Base-by-base conservation (phyloP, 2,797 vertebrate genomes). In the Capromys pilorides region DNA sequence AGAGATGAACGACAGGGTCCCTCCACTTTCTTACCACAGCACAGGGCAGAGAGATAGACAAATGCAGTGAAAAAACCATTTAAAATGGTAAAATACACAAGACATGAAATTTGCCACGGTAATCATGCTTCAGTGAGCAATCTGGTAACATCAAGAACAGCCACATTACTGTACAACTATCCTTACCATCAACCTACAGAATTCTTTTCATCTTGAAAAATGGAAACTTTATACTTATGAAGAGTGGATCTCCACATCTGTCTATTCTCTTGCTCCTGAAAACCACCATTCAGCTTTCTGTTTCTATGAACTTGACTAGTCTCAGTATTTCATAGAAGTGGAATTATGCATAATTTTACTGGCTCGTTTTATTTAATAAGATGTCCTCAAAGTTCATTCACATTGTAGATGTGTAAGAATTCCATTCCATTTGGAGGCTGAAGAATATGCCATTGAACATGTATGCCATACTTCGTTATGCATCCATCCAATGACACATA, bases 191-290 rank as follows among this genome's bases (percentile, higher is more conserved):
- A n/a, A 12, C 26, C 28, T 5, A 28, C 3, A 66, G 59, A 49
- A 26, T 61, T 71, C 54, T 57, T 49, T 75, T 21, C 49, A 31
- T 62, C n/a, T 57, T 57, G 64, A 4, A 45, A 49, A 87, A 57
- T 19, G 49, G n/a, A 73, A 96, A 83, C 24, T 66, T 28, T 26
- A 22, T 13, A 24, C 13, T 49, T 64, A n/a, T 41, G 39, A 75
- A 57, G 8, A 45, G 3, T 13, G 31, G 7, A 51, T 62, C 2
- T 24, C 2, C 7, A 2, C 10, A 2, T 14, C 4, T 18, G 36
- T 12, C 5, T 6, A 9, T 9, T 21, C 18, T 6, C n/a, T 7
- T 3, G 26, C 2, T 1, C 31, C 69, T 33, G n/a, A 36, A 13
- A 41, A 51, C 9, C 24, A 49, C 41, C 7, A 1, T 54, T 89